Conservation (phyloP, 2,797 vertebrate genomes). For the Adelosebastes latens region DNA sequence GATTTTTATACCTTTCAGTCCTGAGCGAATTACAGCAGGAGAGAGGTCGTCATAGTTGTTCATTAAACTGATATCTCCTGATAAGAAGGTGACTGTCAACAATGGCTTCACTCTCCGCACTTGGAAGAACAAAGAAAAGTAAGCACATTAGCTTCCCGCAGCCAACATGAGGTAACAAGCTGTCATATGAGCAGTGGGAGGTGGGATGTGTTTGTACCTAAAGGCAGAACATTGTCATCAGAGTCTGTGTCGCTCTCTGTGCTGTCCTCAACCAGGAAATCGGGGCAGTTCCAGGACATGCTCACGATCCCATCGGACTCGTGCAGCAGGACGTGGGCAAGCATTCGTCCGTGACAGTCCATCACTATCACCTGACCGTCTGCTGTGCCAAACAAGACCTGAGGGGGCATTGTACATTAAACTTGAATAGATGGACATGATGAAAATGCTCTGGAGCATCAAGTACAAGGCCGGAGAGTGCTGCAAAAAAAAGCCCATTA, state of each 20-base stretch:
- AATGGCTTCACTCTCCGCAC: constrained; percentile 93
- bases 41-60: constrained; percentile 98
- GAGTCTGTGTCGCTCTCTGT: constrained; percentile 98
- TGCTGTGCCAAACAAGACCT: constrained; percentile 98
- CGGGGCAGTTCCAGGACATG: constrained; percentile 99
- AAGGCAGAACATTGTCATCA: constrained; percentile 91
- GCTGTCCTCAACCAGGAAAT: constrained; percentile 98
- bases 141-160: neutral
- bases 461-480: neutral
- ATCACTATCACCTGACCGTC: constrained; percentile 99
- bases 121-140: constrained; percentile 33
- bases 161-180: neutral
- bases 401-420: constrained; percentile 38
- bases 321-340: constrained; percentile 95
- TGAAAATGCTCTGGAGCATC: constrained; percentile 8
- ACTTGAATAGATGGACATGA: constrained; percentile 21
- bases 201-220: constrained; percentile 80
- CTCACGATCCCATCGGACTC: constrained; percentile 96
- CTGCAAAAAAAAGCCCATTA: neutral
- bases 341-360: constrained; percentile 99
- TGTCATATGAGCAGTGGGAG: neutral
- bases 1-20: constrained; percentile 90
- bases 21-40: constrained; percentile 94
- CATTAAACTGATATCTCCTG: constrained; percentile 98
- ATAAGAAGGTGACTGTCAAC: constrained; percentile 98